Evolutionary conservation across 2,797 vertebrate genomes (phyloP), one percentile per base, ranked within the genome.

Genomic region (Micrastur ruficollis): DNA sequence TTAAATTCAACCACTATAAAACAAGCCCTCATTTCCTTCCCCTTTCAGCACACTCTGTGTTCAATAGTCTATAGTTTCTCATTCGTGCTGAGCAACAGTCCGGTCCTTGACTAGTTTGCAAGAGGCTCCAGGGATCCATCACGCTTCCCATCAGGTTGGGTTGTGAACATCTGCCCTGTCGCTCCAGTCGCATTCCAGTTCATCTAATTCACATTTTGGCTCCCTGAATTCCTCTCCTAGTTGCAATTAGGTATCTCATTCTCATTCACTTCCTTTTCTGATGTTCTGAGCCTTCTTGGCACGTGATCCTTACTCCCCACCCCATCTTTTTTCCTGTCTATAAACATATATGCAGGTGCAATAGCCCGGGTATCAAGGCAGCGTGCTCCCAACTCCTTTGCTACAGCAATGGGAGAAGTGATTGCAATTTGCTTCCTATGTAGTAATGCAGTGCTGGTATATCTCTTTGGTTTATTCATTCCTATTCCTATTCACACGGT

Each of bases 41-140:
- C 44, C 25, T 93, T 88, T 86, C 73, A 81, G 59, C 63, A 34
- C 36, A 36, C 36, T 47, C 40, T 68, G 25, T 55, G 47, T 76
- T 93, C 70, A 25, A 85, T 44, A 87, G 42, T 72, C 88, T 81
- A 26, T 81, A 90, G 46, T 94, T 93, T 84, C 73, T 94, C 58
- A 38, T 90, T 90, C 59, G 27, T 63, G 55, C 63, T 82, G 90
- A 91, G 70, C 89, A 92, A 94, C n/a, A 73, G 25, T 61, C 26
- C 40, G 13, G 5, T 63, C 73, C 29, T 31, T 91, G 42, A 81
- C 74, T 61, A 31, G 11, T 8, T 86, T 67, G 42, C 23, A 52
- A 76, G 44, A 90, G 8, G 23, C 80, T 91, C 66, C 70, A 81
- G 76, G 55, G 66, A 68, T 79, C 40, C 88, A 82, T 84, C 40